Evolutionary conservation across 2,113 vertebrate genomes (phyloP).

Genomic region (Noturus placidus): DNA sequence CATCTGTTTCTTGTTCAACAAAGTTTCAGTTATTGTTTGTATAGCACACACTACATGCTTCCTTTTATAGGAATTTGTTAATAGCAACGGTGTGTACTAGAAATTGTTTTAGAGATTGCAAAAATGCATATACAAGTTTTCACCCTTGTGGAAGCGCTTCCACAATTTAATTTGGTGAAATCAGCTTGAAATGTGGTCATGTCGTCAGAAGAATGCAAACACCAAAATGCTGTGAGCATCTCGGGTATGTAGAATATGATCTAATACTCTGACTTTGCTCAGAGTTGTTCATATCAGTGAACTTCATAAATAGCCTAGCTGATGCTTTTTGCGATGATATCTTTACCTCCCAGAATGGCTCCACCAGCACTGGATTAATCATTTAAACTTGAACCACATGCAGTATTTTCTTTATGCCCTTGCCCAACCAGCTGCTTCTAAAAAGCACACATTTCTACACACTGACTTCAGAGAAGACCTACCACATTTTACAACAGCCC

Average conservation of each 20-base stretch:
- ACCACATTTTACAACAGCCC: slow-evolving; percentile 30
- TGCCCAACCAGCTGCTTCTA: slow-evolving; percentile 31
- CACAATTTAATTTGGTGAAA: not conserved
- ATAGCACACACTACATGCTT: not conserved
- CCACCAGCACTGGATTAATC: slow-evolving; percentile 10
- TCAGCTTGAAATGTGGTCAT: not conserved
- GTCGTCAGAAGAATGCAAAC: not conserved
- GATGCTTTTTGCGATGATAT: not conserved
- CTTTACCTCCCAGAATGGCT: slow-evolving; percentile 15
- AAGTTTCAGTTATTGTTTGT: not conserved
- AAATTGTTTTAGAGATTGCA: not conserved
- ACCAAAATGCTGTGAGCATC: not conserved
- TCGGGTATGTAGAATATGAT: not conserved
- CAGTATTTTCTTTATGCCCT: not conserved
- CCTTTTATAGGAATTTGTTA: not conserved
- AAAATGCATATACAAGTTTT: not conserved
- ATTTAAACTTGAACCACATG: slow-evolving; percentile 37
- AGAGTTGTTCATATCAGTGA: slow-evolving; percentile 20
- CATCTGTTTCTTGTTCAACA: slow-evolving; percentile 16
- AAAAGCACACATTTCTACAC: not conserved
- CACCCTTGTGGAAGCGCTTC: not conserved
- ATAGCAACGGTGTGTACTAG: not conserved
- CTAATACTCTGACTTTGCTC: not conserved
- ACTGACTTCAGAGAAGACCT: slow-evolving; percentile 29
- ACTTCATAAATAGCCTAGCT: not conserved